These are phyloP conservation scores for Phocoena phocoena DNA, from an alignment of 2,113 vertebrate species.

Conservation along the genomic window DNA sequence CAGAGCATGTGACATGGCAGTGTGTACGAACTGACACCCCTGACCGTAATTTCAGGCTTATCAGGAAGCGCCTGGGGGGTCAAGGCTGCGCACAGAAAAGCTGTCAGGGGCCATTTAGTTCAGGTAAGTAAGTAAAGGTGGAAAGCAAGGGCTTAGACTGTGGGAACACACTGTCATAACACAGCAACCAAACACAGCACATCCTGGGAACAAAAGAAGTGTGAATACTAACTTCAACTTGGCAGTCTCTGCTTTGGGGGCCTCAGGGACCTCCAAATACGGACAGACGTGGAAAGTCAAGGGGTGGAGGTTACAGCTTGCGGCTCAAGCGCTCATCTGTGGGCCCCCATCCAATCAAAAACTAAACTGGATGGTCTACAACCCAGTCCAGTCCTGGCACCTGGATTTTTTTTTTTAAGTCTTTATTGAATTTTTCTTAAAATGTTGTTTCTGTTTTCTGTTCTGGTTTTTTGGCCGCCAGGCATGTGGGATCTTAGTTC, in stretches of 20 bases:
- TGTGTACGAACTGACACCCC: neutral
- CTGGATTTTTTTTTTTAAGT: neutral
- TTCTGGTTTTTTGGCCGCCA: no score
- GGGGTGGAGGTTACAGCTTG: neutral
- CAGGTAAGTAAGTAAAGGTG: neutral
- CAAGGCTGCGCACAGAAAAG: neutral
- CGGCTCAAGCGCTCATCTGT: neutral
- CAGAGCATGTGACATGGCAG: neutral
- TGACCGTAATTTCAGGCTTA: neutral
- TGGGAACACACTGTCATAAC: rapidly evolving
- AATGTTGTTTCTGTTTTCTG: no score
- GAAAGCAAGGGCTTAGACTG: neutral
- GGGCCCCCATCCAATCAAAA: neutral
- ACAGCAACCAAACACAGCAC: neutral
- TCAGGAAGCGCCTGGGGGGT: neutral
- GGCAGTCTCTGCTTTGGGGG: neutral
- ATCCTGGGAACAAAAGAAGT: neutral
- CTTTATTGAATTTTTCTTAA: no score
- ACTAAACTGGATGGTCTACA: neutral
- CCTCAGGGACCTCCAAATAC: neutral
- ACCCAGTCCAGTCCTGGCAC: neutral
- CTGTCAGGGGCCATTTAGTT: no score
- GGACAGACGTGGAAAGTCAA: neutral
- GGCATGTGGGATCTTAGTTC: no score
- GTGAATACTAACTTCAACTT: neutral